phyloP scores from a whole-genome alignment of 2,888 invertebrate species.

The Coenonympha glycerion region DNA sequence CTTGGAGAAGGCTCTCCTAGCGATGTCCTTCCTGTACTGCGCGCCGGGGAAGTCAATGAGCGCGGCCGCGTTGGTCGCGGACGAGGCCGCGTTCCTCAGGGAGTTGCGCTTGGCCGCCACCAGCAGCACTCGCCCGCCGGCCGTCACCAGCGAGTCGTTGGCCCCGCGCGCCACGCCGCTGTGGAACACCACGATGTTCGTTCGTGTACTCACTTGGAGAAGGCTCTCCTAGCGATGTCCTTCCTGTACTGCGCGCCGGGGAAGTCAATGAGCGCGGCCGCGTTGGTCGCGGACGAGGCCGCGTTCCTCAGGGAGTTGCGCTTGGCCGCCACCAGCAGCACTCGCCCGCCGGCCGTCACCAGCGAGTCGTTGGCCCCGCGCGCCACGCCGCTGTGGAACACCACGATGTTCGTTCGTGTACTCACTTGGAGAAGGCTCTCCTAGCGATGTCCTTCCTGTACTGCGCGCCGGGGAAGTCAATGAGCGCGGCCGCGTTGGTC shows the following conservation, averaged over 20 bases:
- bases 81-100: constrained; percentile 82
- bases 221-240: constrained; percentile 93
- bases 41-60: constrained; percentile 87
- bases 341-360: constrained; percentile 91
- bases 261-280: constrained; percentile 85
- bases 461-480: constrained; percentile 90
- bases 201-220: constrained; percentile 84
- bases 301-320: constrained; percentile 82
- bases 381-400: constrained; percentile 92
- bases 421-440: constrained; percentile 87
- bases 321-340: constrained; percentile 85
- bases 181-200: constrained; percentile 83
- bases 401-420: constrained; percentile 68
- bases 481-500: constrained; percentile 80
- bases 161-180: constrained; percentile 84
- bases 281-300: constrained; percentile 82
- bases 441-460: constrained; percentile 93
- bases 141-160: constrained; percentile 81
- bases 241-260: constrained; percentile 89
- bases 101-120: constrained; percentile 81
- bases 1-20: constrained; percentile 89
- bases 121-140: constrained; percentile 92
- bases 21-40: constrained; percentile 93
- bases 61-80: constrained; percentile 83
- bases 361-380: constrained; percentile 76